Evolutionary conservation across 1,140 invertebrate genomes (phyloP).

Genomic region (Lasioglossum albipes): DNA sequence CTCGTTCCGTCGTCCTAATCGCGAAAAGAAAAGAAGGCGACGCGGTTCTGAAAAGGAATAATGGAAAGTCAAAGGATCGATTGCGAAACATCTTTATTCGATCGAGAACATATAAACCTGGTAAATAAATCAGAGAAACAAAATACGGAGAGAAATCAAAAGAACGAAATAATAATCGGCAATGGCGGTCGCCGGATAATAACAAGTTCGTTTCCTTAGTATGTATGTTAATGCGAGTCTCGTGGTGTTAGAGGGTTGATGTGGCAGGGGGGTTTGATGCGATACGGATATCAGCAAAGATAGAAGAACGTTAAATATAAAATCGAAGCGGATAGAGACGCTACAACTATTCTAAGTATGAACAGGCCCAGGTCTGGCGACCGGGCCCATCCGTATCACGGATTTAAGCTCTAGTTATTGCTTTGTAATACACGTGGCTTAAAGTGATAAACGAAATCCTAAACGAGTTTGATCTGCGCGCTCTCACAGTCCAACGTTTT

Average conservation of each 20-base stretch:
- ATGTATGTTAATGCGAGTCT: slow-evolving; percentile 17
- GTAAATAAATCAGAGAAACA: slow-evolving; percentile 24
- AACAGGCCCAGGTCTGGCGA: slow-evolving; percentile 23
- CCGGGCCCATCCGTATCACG: slow-evolving; percentile 69
- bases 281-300: slow-evolving; percentile 21
- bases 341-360: slow-evolving; percentile 53
- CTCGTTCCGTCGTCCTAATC: too few species aligned
- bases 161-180: slow-evolving; percentile 11
- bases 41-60: not conserved
- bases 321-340: slow-evolving; percentile 29
- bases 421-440: slow-evolving; percentile 73
- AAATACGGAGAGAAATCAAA: slow-evolving; percentile 7
- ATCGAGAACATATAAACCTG: slow-evolving; percentile 34
- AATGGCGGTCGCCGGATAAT: not conserved
- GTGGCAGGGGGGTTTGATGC: not conserved
- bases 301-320: slow-evolving; percentile 24
- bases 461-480: slow-evolving; percentile 19
- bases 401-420: slow-evolving; percentile 78
- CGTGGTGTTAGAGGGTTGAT: not conserved
- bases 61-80: slow-evolving; percentile 25
- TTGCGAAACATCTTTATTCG: slow-evolving; percentile 56
- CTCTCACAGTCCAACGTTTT: not conserved
- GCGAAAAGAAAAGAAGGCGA: not conserved
- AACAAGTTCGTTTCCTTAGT: not conserved
- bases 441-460: slow-evolving; percentile 63